Evolutionary conservation across 2,113 vertebrate species (phyloP), one percentile per base, ranked within the genome.

Genomic region (Lanius collurio): DNA sequence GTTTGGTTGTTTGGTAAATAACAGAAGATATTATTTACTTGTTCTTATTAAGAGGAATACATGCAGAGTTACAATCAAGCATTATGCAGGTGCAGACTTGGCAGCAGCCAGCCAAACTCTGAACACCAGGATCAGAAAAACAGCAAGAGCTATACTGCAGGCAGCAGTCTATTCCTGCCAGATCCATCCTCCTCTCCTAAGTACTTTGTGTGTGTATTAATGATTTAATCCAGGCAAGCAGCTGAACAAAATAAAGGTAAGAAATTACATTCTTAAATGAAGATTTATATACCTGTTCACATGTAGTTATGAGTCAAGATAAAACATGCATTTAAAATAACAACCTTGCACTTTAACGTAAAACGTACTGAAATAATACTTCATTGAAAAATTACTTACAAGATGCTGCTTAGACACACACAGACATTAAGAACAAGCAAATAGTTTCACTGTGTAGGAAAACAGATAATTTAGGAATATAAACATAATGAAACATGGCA

Each of bases 1-100:
- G 75, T 94, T 94, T 82, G 60, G 78, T 78, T 84, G 78, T 96
- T 95, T 93, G 64, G 87, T 93, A 90, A 97, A 93, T 81, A 94
- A 95, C 56, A 92, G 56, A 87, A 83, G 42, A 63, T 39, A 89
- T 60, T 88, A 47, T 88, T 94, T 87, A 87, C 91, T 95, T 87
- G 41, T 55, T 83, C 75, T 49, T 93, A 83, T 71, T 94, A 96
- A 94, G 83, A 96, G 41, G 74, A 86, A 87, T n/a, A 53, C 75
- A 91, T 20, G 71, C 73, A 86, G 90, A 78, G 81, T 81, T 96
- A 92, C 81, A 95, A 87, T 90, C 84, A 95, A 91, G 44, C 60
- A 57, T 50, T 68, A 74, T 60, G 44, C 76, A 96, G 94, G 87
- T 64, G 88, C 88, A 94, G 60, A 44, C 55, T 56, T 87, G 77